Evolutionary conservation across 2,113 vertebrate genomes (phyloP), one percentile per base, ranked within the genome.

Genomic region (Xenopus laevis): DNA sequence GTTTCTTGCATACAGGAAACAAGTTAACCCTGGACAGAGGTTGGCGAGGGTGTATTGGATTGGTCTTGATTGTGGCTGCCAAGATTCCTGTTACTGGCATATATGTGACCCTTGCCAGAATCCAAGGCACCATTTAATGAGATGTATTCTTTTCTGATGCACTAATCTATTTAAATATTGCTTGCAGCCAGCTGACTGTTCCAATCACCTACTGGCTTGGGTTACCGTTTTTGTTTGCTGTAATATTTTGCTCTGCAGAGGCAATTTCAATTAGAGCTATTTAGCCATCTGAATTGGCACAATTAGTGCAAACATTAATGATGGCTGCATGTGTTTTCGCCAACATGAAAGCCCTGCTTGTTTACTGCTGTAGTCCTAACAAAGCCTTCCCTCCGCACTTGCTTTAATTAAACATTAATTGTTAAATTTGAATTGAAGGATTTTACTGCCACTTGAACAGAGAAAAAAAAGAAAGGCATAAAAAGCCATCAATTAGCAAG

Each of bases 191-290:
- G 33, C 8, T 6, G 33, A 40, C 33, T 40, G 33, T 40, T 40
- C 33, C 33, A 40, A 40, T 40, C 5, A 40, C 8, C 33, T 40
- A 13, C 47, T 50, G 47, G 47, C 47, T 13, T 50, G 15, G 15
- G 47, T 50, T 50, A 50, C 47, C 15, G 47, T 50, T 13, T 40
- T 50, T 12, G 47, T 50, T 50, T 50, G 8, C 47, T 4, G 47
- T 16, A 50, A 16, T 50, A 16, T 88, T 88, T 83, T 82, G 82
- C 84, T 84, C 85, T 81, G 80, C 79, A 86, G 86, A 87, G 88
- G 92, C 91, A 88, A 88, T 88, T 91, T 89, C 93, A 94, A 95
- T 94, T 95, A 94, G 91, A 97, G 91, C 92, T 94, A 94, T 93
- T 93, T 91, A 93, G 86, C 84, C 85, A 79, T 86, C 87, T 86